Evolutionary conservation across 1,140 invertebrate species (phyloP), one percentile per base, ranked within the genome.

Genomic region (Drosophila repletoides): DNA sequence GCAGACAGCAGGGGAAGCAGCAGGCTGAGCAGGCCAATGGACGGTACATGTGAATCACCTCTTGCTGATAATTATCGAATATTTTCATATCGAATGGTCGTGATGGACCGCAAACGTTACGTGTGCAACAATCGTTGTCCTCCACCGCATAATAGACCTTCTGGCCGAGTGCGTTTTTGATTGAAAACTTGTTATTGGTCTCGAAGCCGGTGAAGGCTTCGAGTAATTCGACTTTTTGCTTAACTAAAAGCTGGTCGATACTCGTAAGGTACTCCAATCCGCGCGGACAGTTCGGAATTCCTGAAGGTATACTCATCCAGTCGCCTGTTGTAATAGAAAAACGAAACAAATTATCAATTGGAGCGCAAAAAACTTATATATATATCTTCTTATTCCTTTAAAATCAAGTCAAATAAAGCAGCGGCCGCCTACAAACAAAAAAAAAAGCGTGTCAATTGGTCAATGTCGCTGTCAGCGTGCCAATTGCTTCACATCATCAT

Each of bases 201-300:
- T 97, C 96, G 91, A 95, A 97, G n/a, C 95, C 95, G 59, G 93
- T 94, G 70, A 96, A 93, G 10, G 94, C 95, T 93, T 98, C 96
- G 14, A 97, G 79, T 4, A 96, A 71, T 89, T 98, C 96, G 5
- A 96, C 93, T 91, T 97, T 96, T 90, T 98, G 97, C 80, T 97
- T 95, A 36, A 98, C 93, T 52, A 97, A 91, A 34, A 98, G 91
- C 74, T 96, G 94, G 91, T 98, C 97, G 93, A 98, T 94, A 93
- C 93, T 93, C 90, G 95, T 96, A 91, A 98, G 94, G 93, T 97
- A 98, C 93, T 97, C 97, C 92, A 98, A 94, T 69, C 97, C 97
- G 84, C 94, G 95, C 46, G 95, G 97, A 92, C 95, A 97, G 89
- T 94, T 96, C 92, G 91, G 92, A 90, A 92, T 94, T 74, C 92